These are phyloP conservation scores for Dryococelus australis DNA, from an alignment of 2,888 invertebrate genomes.

Conservation along the genomic window DNA sequence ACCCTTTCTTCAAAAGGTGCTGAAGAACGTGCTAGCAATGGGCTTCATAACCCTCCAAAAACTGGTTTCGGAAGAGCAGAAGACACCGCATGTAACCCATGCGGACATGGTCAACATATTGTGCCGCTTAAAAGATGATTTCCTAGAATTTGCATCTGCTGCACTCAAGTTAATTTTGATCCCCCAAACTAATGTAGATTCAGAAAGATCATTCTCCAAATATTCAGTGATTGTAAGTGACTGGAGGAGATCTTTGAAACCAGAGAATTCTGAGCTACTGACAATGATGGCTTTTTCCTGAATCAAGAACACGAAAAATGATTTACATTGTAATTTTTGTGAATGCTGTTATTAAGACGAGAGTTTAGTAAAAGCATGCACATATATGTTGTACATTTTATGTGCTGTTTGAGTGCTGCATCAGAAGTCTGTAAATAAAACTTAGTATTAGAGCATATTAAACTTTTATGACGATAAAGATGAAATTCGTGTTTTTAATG, in stretches of 20 bases:
- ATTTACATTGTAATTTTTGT: background rate
- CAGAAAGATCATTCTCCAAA: background rate
- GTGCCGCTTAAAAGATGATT: background rate
- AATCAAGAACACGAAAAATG: background rate
- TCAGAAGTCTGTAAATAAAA: background rate
- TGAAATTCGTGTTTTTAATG: constrained; percentile 42
- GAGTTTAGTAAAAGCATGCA: too few relatives aligned
- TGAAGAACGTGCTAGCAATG: background rate
- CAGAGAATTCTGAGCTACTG: background rate
- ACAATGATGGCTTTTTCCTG: background rate
- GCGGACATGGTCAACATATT: background rate
- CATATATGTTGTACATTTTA: too few relatives aligned
- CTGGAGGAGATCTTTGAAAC: background rate
- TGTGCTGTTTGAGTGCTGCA: too few relatives aligned
- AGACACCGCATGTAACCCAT: background rate
- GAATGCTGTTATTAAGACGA: too few relatives aligned
- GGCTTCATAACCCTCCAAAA: background rate
- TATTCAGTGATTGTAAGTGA: background rate
- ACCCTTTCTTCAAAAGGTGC: background rate
- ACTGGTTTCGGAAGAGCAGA: background rate
- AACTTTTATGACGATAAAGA: constrained; percentile 22
- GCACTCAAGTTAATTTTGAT: background rate
- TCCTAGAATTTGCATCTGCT: background rate
- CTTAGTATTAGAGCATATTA: background rate
- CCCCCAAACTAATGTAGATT: background rate